phyloP scores from a whole-genome alignment of 2,797 vertebrate species.

The Darevskia mixta region DNA sequence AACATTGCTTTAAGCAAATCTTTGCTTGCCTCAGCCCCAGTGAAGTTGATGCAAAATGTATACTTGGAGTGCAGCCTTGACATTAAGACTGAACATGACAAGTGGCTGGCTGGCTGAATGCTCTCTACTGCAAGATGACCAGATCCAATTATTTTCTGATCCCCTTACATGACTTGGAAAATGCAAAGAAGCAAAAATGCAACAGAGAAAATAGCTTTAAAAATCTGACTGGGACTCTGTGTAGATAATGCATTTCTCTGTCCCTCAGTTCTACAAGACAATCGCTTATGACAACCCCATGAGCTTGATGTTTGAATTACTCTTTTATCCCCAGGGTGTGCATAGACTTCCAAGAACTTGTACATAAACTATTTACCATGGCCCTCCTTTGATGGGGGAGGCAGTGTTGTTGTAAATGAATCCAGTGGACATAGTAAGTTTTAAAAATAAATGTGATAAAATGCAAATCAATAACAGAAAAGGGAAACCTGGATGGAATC shows the following conservation, averaged over 20 bases:
- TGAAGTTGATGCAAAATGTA: background rate
- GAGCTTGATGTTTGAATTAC: background rate
- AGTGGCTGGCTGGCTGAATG: background rate
- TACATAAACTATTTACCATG: slow-evolving; percentile 14
- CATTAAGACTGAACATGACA: background rate
- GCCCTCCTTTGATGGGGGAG: slow-evolving; percentile 15
- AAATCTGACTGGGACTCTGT: background rate
- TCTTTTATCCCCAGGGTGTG: slow-evolving; percentile 9
- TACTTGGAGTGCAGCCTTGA: background rate
- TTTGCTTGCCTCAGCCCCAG: background rate
- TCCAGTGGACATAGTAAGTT: background rate
- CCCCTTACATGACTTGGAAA: background rate
- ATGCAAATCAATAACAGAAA: slow-evolving; percentile 39
- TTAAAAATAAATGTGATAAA: slow-evolving; percentile 52
- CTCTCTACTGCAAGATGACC: background rate
- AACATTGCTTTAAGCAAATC: background rate
- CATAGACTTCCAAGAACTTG: slow-evolving; percentile 7
- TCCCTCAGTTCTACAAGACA: slow-evolving; percentile 5
- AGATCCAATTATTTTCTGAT: background rate
- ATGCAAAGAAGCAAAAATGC: background rate
- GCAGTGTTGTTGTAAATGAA: slow-evolving; percentile 27
- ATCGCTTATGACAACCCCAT: background rate
- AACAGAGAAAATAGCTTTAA: background rate
- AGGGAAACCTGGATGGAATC: slow-evolving; percentile 36
- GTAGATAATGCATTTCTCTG: background rate